phyloP scores from a whole-genome alignment of 1,140 invertebrate genomes.

The Lasioglossum albipes region DNA sequence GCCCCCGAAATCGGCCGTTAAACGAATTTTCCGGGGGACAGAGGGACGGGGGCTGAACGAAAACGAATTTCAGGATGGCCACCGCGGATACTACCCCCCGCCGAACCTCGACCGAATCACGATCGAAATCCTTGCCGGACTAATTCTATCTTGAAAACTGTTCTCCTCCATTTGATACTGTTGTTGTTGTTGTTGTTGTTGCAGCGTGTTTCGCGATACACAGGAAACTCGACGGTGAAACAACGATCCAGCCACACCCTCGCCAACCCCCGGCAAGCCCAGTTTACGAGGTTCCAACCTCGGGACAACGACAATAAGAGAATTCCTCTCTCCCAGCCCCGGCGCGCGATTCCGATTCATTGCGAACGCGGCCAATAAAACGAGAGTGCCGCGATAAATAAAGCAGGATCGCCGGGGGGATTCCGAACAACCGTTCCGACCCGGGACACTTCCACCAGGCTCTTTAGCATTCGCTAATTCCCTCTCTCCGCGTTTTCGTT shows the following conservation, averaged over 20 bases:
- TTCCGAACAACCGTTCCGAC: neutral
- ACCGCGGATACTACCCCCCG: too few relatives aligned
- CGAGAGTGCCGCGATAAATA: constrained; percentile 49
- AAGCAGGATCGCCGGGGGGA: neutral
- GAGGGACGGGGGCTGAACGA: neutral
- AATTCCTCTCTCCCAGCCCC: constrained; percentile 17
- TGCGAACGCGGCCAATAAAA: constrained; percentile 34
- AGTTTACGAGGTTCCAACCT: neutral
- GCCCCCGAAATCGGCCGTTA: neutral
- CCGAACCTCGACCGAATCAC: neutral
- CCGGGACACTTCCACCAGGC: constrained; percentile 40
- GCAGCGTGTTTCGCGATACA: too few relatives aligned
- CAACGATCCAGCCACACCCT: too few relatives aligned
- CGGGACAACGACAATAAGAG: constrained; percentile 35
- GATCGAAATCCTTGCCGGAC: constrained; percentile 4
- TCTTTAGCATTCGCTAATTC: constrained; percentile 65
- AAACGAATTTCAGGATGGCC: constrained; percentile 2
- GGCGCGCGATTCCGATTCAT: constrained; percentile 23
- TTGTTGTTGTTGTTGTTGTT: too few relatives aligned
- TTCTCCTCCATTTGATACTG: too few relatives aligned
- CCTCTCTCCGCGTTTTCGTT: constrained; percentile 35
- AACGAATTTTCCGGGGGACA: constrained; percentile 14
- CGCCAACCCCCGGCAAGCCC: too few relatives aligned
- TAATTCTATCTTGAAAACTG: too few relatives aligned
- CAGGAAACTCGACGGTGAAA: too few relatives aligned